These are phyloP conservation scores for Acanthurus tractus DNA, from an alignment of 2,797 vertebrate species.

Conservation along the genomic window DNA sequence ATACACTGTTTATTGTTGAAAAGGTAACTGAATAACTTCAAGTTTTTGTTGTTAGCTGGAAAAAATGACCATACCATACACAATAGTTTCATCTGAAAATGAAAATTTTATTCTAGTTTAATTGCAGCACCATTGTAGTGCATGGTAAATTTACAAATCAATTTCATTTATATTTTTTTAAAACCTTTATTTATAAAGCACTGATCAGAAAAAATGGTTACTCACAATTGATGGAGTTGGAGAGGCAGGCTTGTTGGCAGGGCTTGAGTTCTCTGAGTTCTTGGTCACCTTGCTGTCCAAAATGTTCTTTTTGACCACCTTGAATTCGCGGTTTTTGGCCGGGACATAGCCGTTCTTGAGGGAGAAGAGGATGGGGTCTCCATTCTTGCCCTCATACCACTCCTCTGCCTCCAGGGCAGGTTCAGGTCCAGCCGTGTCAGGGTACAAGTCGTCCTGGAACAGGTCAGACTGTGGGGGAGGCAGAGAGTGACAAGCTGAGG, in stretches of 20 bases:
- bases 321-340: slow-evolving; percentile 93
- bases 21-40: too few relatives aligned
- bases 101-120: too few relatives aligned
- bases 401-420: slow-evolving; percentile 94
- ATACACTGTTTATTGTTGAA: neutral
- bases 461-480: slow-evolving; percentile 90
- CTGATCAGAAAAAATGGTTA: neutral
- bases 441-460: slow-evolving; percentile 98
- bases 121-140: too few relatives aligned
- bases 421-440: slow-evolving; percentile 94
- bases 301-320: slow-evolving; percentile 96
- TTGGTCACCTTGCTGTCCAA: slow-evolving; percentile 93
- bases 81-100: too few relatives aligned
- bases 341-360: slow-evolving; percentile 95
- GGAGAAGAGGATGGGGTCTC: slow-evolving; percentile 94
- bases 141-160: too few relatives aligned
- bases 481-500: slow-evolving; percentile 27
- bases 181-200: neutral
- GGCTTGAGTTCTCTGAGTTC: slow-evolving; percentile 88
- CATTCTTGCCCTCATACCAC: slow-evolving; percentile 96
- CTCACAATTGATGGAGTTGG: slow-evolving; percentile 88
- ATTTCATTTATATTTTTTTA: too few relatives aligned
- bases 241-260: slow-evolving; percentile 86
- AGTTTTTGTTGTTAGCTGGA: too few relatives aligned
- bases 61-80: too few relatives aligned